These are phyloP conservation scores for Sarcophaga rosellei DNA, from an alignment of 2,888 invertebrate genomes.

Conservation along the genomic window DNA sequence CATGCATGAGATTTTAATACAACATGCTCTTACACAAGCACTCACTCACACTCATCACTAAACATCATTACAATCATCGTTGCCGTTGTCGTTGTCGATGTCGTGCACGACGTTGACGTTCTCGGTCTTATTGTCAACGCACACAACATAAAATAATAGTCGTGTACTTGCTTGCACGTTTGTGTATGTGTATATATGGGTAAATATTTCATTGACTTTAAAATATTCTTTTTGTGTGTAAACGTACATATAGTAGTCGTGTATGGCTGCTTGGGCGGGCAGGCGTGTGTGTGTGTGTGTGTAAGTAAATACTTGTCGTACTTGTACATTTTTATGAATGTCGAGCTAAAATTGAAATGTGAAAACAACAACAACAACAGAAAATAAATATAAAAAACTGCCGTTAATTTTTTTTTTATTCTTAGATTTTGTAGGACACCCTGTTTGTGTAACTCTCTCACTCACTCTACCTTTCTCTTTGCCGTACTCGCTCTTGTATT, in stretches of 20 bases:
- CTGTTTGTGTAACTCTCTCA: background rate
- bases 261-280: background rate
- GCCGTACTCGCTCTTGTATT: background rate
- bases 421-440: slow-evolving; percentile 37
- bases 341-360: slow-evolving; percentile 32
- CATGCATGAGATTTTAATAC: background rate
- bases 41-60: background rate
- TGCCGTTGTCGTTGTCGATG: background rate
- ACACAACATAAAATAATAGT: slow-evolving; percentile 7
- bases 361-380: slow-evolving; percentile 2
- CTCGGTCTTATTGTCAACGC: background rate
- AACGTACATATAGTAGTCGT: background rate
- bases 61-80: background rate
- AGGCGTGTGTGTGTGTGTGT: slow-evolving; percentile 14
- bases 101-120: background rate
- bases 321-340: slow-evolving; percentile 46
- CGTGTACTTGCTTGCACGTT: background rate
- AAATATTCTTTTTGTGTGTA: slow-evolving; percentile 45
- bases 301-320: slow-evolving; percentile 16
- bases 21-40: slow-evolving; percentile 2
- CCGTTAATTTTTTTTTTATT: background rate
- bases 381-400: slow-evolving; percentile 3
- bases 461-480: background rate
- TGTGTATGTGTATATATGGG: background rate
- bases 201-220: slow-evolving; percentile 61